Base-by-base conservation (phyloP, 1,140 invertebrate species). In the Anastatus disparis region DNA sequence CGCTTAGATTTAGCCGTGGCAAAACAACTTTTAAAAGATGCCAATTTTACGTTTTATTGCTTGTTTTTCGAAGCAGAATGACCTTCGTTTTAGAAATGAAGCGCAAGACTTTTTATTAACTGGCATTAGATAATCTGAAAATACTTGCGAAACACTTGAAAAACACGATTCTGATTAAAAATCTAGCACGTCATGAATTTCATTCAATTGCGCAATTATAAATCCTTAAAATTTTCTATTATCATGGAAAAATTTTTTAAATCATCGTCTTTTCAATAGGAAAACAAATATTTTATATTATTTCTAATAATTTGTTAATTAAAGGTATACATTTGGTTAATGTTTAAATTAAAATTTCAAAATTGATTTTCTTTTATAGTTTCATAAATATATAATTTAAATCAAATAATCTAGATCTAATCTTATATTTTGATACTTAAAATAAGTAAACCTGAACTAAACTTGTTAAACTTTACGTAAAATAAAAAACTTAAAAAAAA, bases 41-140 rank as follows among this genome's bases (percentile, higher is more conserved):
- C 17, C 27, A 31, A 55, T 55, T 70, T 62, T n/a, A 46, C 38
- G 58, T 31, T 62, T 62, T 64, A 64, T 70, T 63, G 38, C 26
- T 64, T 56, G 59, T 70, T 63, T 69, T 62, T 69, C 55, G 24
- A 68, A 52, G 24, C 38, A 8, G 6, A 27, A 55, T 55, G 58
- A 40, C 40, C 68, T 56, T 64, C 52, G 40, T 56, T 70, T 63
- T 63, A 70, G 52, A 63, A 70, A 56, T 64, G 42, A 64, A 70
- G 40, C 17, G 22, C 38, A 3, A 50, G 22, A 12, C 27, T 56
- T 70, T 56, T 70, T 64, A 35, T 63, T 69, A 46, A 26, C 13
- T n/a, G 20, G 15, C 50, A 56, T 44, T 22, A 42, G 59, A 63
- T 70, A 70, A 63, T 64, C 50, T 55, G 7, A 20, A 53, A 61